Percentiles rank a stretch among this genome's conserved stretches.
These are phyloP conservation scores for Hypomecis atomaria DNA, from an alignment of 2,888 invertebrate genomes.

Conservation along the genomic window DNA sequence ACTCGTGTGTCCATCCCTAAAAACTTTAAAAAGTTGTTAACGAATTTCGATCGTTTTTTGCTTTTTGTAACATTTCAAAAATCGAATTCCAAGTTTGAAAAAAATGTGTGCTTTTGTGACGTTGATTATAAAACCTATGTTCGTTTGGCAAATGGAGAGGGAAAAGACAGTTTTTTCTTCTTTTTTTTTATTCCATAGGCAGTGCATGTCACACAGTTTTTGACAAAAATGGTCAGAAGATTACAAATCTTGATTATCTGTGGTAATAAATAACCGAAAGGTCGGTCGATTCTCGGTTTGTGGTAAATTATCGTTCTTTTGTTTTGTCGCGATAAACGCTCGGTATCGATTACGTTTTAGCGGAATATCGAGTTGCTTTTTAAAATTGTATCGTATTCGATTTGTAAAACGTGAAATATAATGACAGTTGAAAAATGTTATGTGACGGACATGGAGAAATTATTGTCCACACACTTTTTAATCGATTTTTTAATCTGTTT, in stretches of 20 bases:
- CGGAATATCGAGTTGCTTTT: slow-evolving; percentile 38
- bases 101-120: slow-evolving; percentile 7
- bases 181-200: slow-evolving; percentile 9
- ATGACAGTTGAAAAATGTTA: slow-evolving; percentile 2
- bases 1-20: slow-evolving; percentile 21
- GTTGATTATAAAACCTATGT: slow-evolving; percentile 26
- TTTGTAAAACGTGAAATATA: slow-evolving; percentile 30
- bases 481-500: too few relatives aligned
- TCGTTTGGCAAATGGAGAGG: slow-evolving; percentile 24
- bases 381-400: slow-evolving; percentile 30
- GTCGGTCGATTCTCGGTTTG: slow-evolving; percentile 38
- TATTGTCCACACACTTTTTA: too few relatives aligned
- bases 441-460: neutral
- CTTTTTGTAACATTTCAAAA: slow-evolving; percentile 31
- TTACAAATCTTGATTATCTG: slow-evolving; percentile 41
- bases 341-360: slow-evolving; percentile 39
- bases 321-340: slow-evolving; percentile 43
- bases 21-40: slow-evolving; percentile 34
- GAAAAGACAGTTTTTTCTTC: slow-evolving; percentile 2
- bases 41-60: slow-evolving; percentile 34
- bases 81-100: slow-evolving; percentile 23
- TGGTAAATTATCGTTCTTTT: slow-evolving; percentile 43
- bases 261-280: slow-evolving; percentile 42
- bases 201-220: slow-evolving; percentile 41
- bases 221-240: slow-evolving; percentile 42